Base-by-base conservation (phyloP, 2,113 vertebrate species). In the Myiopsitta monachus region DNA sequence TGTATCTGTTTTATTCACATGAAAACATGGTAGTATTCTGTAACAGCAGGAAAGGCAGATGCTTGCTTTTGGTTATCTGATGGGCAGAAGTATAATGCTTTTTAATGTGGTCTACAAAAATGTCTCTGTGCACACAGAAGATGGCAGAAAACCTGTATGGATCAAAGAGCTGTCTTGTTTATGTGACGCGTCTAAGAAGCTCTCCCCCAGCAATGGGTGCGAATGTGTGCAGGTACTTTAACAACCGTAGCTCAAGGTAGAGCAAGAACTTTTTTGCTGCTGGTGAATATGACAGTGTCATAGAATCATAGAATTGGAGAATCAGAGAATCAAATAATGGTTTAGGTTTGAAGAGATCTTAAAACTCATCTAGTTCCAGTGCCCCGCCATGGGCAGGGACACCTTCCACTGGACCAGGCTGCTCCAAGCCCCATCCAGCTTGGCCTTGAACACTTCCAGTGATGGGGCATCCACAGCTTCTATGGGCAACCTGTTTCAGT, bases 1-100 rank as follows among this genome's bases (percentile, higher is more conserved):
- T 31, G 2, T 52, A 33, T 87, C 94, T 96, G 30, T 93, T 91
- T 95, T 88, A 70, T 83, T 91, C 78, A 63, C 36, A 36, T 90
- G 49, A 76, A 89, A 64, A 66, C 18, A 52, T 51, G 19, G 51
- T 27, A 69, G 43, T 85, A 44, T 30, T 73, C n/a, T 62, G 9
- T 52, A 94, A 52, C 14, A 72, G 30, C 4, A 83, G 49, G n/a
- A 57, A 70, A 83, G 28, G n/a, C 0, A 3, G 22, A 30, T 24
- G 6, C 21, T 88, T 63, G 30, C 4, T 62, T 5, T 66, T 66
- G 22, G 19, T 62, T 31, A 1, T 33, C 41, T 85, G 14, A 47
- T 44, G 59, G 9, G 38, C 30, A 83, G 51, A 81, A 88, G 9
- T 26, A 24, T 1, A 73, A 21, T 39, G 28, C 8, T 38, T 90